Evolutionary conservation across 2,113 vertebrate genomes (phyloP).

Genomic region (Poicephalus gulielmi): DNA sequence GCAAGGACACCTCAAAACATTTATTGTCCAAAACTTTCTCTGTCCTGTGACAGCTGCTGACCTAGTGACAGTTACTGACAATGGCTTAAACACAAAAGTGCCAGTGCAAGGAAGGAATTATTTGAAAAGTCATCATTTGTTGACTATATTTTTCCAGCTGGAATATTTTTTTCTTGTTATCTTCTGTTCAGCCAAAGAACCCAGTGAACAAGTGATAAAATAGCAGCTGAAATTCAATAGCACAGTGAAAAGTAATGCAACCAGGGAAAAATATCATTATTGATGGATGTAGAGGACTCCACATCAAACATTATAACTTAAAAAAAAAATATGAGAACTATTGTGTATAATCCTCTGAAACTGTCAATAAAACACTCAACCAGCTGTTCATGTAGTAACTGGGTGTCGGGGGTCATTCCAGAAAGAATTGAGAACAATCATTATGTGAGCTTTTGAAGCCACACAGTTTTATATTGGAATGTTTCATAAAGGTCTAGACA

Average conservation of each 20-base stretch:
- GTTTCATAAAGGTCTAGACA: not conserved
- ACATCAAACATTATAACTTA: not conserved
- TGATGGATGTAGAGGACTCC: not conserved
- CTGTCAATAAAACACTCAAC: not conserved
- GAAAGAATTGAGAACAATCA: not conserved
- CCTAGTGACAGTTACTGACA: not conserved
- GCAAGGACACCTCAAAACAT: not conserved
- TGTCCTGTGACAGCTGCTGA: constrained; percentile 1
- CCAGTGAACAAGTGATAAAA: not conserved
- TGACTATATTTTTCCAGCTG: not conserved
- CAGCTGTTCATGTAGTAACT: not conserved
- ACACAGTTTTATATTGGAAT: not conserved
- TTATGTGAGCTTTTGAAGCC: not conserved
- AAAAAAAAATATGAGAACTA: not conserved
- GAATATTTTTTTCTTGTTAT: not conserved
- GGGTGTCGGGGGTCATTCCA: not conserved
- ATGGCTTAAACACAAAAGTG: not conserved
- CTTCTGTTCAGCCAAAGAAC: not conserved
- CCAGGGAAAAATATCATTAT: not conserved
- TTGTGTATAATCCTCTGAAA: not conserved
- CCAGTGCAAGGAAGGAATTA: not conserved
- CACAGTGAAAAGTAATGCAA: not conserved
- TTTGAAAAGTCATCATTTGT: not conserved
- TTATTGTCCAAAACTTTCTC: not conserved
- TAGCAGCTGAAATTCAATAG: not conserved